phyloP scores from a whole-genome alignment of 1,140 invertebrate genomes.

The Drosophila virilis region DNA sequence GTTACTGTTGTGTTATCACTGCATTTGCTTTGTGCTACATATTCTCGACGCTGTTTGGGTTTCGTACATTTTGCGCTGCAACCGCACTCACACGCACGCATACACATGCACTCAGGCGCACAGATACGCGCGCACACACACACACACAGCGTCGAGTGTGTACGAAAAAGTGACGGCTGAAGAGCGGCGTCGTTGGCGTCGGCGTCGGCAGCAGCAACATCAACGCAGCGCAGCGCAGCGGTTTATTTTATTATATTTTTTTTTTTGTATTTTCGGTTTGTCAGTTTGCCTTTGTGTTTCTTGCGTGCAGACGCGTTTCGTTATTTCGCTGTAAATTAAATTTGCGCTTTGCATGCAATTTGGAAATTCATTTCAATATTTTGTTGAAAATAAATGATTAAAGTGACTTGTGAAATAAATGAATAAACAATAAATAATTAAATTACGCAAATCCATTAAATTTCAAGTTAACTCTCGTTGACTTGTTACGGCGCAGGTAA shows the following conservation, averaged over 20 bases:
- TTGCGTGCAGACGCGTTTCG: conserved; percentile 75
- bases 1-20: conserved; percentile 66
- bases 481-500: conserved; percentile 27
- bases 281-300: conserved; percentile 71
- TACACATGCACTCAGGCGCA: conserved; percentile 6
- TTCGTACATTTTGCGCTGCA: conserved; percentile 64
- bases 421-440: background rate
- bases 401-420: conserved; percentile 20
- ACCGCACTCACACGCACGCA: conserved; percentile 13
- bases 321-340: conserved; percentile 27
- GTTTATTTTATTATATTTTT: conserved; percentile 17
- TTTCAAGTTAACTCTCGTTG: background rate
- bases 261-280: conserved; percentile 51
- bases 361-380: background rate
- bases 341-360: conserved; percentile 15
- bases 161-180: conserved; percentile 42
- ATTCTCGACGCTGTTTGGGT: conserved; percentile 37
- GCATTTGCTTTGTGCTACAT: conserved; percentile 70
- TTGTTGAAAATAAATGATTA: conserved; percentile 13
- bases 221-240: conserved; percentile 27
- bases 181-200: conserved; percentile 33
- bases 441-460: background rate
- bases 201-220: conserved; percentile 27
- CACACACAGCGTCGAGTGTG: conserved; percentile 12
- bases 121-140: conserved; percentile 13